Evolutionary conservation across 2,797 vertebrate species (phyloP).

Genomic region (Myripristis jacobus): DNA sequence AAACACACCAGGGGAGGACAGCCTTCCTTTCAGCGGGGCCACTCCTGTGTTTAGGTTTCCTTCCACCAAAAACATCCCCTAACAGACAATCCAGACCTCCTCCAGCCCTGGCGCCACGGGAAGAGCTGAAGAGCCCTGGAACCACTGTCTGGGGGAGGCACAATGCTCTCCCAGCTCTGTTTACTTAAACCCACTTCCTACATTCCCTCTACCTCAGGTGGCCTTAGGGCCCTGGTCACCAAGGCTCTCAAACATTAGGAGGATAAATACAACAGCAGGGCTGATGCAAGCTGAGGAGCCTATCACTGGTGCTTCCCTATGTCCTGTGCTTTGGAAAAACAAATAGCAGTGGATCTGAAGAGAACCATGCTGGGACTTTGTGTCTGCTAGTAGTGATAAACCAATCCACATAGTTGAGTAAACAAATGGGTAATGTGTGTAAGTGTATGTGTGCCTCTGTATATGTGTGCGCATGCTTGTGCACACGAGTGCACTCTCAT

Average conservation of each 20-base stretch:
- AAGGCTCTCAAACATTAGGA: slow-evolving; percentile 51
- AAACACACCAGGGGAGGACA: slow-evolving; percentile 72
- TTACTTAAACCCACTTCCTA: slow-evolving; percentile 77
- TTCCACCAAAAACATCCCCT: slow-evolving; percentile 78
- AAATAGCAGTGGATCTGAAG: slow-evolving; percentile 37
- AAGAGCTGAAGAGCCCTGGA: slow-evolving; percentile 70
- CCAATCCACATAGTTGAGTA: slow-evolving; percentile 56
- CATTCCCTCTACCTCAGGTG: slow-evolving; percentile 65
- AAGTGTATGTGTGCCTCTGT: slow-evolving; percentile 15
- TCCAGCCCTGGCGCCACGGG: slow-evolving; percentile 68
- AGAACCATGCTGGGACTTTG: slow-evolving; percentile 43
- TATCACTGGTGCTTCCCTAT: slow-evolving; percentile 48
- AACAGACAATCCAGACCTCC: slow-evolving; percentile 78
- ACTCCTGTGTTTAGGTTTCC: slow-evolving; percentile 76
- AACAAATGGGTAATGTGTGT: slow-evolving; percentile 44
- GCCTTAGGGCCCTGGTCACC: slow-evolving; percentile 56
- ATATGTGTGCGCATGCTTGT: slow-evolving; percentile 19
- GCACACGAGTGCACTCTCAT: slow-evolving; percentile 31
- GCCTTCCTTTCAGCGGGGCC: slow-evolving; percentile 73
- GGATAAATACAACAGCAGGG: slow-evolving; percentile 55
- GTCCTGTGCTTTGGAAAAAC: slow-evolving; percentile 60
- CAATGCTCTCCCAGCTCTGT: slow-evolving; percentile 76
- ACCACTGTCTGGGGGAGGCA: slow-evolving; percentile 66
- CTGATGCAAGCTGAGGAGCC: slow-evolving; percentile 42
- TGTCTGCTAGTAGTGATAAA: slow-evolving; percentile 55